Evolutionary conservation across 2,888 invertebrate genomes (phyloP).

Genomic region (Andrena flavipes): DNA sequence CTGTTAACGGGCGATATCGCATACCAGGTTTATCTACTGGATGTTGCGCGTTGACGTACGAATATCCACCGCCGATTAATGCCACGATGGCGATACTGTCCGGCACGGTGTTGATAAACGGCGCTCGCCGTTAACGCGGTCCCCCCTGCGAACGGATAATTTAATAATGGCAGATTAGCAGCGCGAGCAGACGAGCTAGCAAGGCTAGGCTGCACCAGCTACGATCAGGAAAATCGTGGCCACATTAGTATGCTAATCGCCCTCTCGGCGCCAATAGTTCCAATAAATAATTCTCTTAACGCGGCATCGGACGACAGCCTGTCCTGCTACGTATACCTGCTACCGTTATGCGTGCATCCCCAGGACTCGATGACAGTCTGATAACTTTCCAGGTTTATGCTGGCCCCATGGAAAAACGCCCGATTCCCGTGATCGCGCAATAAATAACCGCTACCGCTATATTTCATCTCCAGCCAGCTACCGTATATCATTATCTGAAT

Average conservation of each 20-base stretch:
- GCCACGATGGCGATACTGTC: slow-evolving; percentile 46
- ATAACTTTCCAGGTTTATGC: slow-evolving; percentile 37
- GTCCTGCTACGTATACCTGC: slow-evolving; percentile 26
- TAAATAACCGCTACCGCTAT: slow-evolving; percentile 39
- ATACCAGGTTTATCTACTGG: slow-evolving; percentile 78
- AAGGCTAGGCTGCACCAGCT: slow-evolving; percentile 24
- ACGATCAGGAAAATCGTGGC: slow-evolving; percentile 42
- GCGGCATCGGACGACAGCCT: slow-evolving; percentile 54
- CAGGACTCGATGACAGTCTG: slow-evolving; percentile 42
- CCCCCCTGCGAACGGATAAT: slow-evolving; percentile 71
- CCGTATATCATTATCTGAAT: slow-evolving; percentile 48
- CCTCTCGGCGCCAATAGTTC: slow-evolving; percentile 68
- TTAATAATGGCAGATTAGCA: slow-evolving; percentile 79
- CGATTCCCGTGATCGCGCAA: slow-evolving; percentile 22
- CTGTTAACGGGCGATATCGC: slow-evolving; percentile 63
- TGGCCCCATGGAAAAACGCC: neutral
- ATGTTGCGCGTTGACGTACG: slow-evolving; percentile 71
- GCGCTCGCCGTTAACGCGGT: slow-evolving; percentile 71
- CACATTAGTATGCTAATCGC: slow-evolving; percentile 76
- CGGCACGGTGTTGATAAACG: slow-evolving; percentile 78
- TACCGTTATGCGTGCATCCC: slow-evolving; percentile 56
- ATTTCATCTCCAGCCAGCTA: slow-evolving; percentile 28
- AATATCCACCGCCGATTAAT: slow-evolving; percentile 46
- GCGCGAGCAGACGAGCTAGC: slow-evolving; percentile 15
- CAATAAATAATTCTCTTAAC: slow-evolving; percentile 77